Evolutionary conservation across 2,888 invertebrate genomes (phyloP).

Genomic region (Pseudanteris insignis): DNA sequence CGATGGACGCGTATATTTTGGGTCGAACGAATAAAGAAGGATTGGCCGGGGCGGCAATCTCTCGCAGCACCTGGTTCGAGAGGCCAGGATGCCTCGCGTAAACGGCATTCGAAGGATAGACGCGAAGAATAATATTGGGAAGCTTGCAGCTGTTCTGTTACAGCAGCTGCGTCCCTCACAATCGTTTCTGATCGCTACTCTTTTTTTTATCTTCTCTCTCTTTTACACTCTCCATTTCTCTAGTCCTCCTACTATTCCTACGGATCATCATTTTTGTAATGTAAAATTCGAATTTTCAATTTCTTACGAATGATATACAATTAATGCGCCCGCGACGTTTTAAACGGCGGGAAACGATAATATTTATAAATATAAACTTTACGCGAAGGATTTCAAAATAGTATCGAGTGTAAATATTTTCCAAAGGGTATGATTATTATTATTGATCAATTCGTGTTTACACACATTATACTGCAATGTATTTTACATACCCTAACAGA

Average conservation of each 20-base stretch:
- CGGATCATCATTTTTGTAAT: conserved; percentile 18
- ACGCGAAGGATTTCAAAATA: no score
- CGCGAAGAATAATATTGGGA: conserved; percentile 52
- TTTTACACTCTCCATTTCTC: no score
- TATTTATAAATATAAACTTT: neutral
- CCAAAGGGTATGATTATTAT: no score
- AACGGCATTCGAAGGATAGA: conserved; percentile 34
- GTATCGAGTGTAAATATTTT: no score
- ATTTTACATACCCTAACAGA: no score
- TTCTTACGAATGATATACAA: no score
- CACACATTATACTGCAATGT: no score
- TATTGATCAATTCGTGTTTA: no score
- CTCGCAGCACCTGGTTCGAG: conserved; percentile 44
- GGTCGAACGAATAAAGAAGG: conserved; percentile 34
- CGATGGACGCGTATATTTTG: conserved; percentile 11
- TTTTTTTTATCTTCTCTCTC: conserved; percentile 46
- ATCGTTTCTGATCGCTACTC: conserved; percentile 52
- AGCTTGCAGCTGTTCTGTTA: conserved; percentile 57
- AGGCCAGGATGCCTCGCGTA: conserved; percentile 29
- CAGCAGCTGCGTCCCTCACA: conserved; percentile 58
- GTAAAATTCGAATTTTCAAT: no score
- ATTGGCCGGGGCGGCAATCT: conserved; percentile 28
- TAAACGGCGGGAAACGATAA: no score
- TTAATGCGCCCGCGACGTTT: no score
- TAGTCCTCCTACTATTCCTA: conserved; percentile 35